Base-by-base conservation (phyloP, 2,797 vertebrate genomes). In the Forpus xanthops region DNA sequence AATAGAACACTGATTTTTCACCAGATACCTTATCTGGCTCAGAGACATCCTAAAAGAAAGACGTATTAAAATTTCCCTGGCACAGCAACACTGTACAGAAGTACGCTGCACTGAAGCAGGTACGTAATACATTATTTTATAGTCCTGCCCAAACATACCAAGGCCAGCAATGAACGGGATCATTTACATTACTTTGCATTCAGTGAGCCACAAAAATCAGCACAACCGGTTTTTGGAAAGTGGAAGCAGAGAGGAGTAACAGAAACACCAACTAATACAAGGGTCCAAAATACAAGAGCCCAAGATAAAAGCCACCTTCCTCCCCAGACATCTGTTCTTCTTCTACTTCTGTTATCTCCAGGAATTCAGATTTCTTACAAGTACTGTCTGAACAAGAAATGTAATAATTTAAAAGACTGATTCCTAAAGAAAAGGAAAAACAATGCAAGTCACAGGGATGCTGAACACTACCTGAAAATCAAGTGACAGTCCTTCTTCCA, bases 1-100 rank as follows among this genome's bases (percentile, higher is more conserved):
- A 97, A 94, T 99, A 99, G 92, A 99, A 98, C 5, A 99, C 99
- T 0, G 99, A 99, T 93, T 98, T 99, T 90, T 99, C 98, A 42
- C 97, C 98, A 85, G 97, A 94, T 3, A 94, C 52, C 6, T 98
- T 97, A 27, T 98, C 98, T n/a, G 96, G 52, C 62, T 98, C 98
- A 16, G 96, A 93, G 47, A 97, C 64, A 80, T 99, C 98, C 99
- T 99, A 67, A 41, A 91, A 83, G 74, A 84, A 79, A 91, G 82
- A 73, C 8, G 24, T 2, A 68, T 78, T 82, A 67, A 68, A 74
- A 82, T 61, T 56, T 13, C 24, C 25, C 75, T 55, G 33, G 20
- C 44, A 67, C 5, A 55, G 24, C 47, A 76, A 44, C 12, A 73
- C 28, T 47, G 28, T 27, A 64, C 9, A 75, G 30, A 23, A 87